Percentiles rank a stretch among this genome's conserved stretches.
Evolutionary conservation across 1,140 invertebrate genomes (phyloP).

Genomic region (Gerris buenoi): DNA sequence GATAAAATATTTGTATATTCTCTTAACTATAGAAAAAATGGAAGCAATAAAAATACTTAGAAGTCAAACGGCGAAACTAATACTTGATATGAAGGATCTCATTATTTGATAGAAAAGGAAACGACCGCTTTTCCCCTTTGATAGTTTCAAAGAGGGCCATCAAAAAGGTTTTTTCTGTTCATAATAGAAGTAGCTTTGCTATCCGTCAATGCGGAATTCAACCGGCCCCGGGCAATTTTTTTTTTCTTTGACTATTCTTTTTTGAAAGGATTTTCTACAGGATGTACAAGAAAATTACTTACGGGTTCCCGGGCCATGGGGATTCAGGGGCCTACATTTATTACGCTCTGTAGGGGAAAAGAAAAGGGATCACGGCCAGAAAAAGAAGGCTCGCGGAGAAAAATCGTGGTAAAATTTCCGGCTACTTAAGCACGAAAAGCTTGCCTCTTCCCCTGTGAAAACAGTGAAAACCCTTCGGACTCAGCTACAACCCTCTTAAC

Average conservation of each 20-base stretch:
- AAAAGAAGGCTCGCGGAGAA: background rate
- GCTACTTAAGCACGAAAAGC: background rate
- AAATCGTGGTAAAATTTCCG: background rate
- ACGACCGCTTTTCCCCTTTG: too few species aligned
- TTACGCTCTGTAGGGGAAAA: background rate
- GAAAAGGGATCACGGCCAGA: background rate
- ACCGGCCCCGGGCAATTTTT: background rate
- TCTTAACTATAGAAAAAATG: too few species aligned
- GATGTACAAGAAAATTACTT: background rate
- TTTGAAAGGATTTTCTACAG: background rate
- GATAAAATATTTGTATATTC: too few species aligned
- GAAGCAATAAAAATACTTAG: background rate
- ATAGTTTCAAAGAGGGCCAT: too few species aligned
- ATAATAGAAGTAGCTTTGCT: background rate
- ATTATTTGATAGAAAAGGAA: background rate
- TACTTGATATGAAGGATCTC: background rate
- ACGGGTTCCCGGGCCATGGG: background rate
- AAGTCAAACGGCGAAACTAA: background rate
- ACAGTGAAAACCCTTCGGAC: background rate
- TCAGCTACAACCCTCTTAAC: background rate
- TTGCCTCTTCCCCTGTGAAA: background rate
- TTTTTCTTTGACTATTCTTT: background rate
- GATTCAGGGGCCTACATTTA: background rate
- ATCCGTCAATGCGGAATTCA: background rate
- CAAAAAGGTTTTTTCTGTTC: background rate